Conservation (phyloP, 92 coral and sea anemone species). For the Pocillopora grandis region DNA sequence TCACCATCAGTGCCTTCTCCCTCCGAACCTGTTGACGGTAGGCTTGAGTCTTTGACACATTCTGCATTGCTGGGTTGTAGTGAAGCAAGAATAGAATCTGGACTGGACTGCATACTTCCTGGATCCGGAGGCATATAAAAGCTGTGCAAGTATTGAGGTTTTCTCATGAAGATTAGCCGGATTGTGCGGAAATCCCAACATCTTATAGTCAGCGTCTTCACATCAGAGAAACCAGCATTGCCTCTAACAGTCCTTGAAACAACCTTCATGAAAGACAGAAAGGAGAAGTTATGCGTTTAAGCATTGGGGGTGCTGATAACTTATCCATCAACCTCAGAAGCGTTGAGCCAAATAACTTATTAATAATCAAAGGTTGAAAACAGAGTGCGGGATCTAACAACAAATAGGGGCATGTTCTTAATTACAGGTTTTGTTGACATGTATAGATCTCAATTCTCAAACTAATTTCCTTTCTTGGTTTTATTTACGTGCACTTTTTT, state of each 20-base stretch:
- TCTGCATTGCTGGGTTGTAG: conserved; percentile 39
- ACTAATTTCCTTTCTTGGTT: no score
- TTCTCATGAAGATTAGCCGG: conserved; percentile 91
- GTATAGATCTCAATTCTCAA: no score
- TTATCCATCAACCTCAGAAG: no score
- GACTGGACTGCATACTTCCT: conserved; percentile 76
- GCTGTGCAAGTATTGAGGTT: conserved; percentile 65
- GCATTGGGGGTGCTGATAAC: neutral
- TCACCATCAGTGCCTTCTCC: conserved; percentile 23
- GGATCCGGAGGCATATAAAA: conserved; percentile 71
- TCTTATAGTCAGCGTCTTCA: conserved; percentile 83
- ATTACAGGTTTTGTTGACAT: no score
- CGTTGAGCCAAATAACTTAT: no score
- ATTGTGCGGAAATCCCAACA: conserved; percentile 95
- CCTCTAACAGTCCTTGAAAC: conserved; percentile 87
- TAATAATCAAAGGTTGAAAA: no score
- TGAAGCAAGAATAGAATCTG: conserved; percentile 81
- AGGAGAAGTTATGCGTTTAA: no score
- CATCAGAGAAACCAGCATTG: conserved; percentile 90
- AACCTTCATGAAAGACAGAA: conserved; percentile 48
- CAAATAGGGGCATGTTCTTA: no score
- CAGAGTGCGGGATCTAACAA: no score
- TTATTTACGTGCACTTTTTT: no score
- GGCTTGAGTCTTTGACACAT: conserved; percentile 15
- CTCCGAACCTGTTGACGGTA: conserved; percentile 28